A percentile compares a stretch with the other conserved stretches of the same genome.
Evolutionary conservation across 1,140 invertebrate genomes (phyloP).

Genomic region (Trypoxylus dichotomus): DNA sequence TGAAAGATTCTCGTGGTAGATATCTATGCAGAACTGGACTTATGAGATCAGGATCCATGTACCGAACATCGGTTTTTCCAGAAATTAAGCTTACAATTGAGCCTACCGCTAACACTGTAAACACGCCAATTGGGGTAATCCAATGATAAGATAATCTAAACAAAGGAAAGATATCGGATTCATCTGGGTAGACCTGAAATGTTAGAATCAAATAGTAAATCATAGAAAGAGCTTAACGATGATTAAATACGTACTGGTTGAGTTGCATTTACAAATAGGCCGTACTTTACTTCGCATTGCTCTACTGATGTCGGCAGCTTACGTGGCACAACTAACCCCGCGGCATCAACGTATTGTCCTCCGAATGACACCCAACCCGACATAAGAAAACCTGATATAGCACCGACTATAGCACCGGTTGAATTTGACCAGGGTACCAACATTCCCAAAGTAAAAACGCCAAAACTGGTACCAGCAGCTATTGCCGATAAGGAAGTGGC

Average conservation of each 20-base stretch:
- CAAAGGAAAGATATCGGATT: constrained; percentile 64
- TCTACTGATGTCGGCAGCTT: constrained; percentile 53
- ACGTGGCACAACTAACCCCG: constrained; percentile 53
- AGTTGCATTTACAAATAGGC: constrained; percentile 34
- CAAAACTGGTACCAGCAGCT: constrained; percentile 80
- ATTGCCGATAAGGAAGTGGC: constrained; percentile 80
- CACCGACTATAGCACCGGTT: constrained; percentile 63
- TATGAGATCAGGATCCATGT: constrained; percentile 63
- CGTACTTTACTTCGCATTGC: constrained; percentile 46
- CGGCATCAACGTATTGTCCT: constrained; percentile 54
- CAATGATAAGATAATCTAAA: constrained; percentile 76
- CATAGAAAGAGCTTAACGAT: neutral
- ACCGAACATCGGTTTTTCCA: constrained; percentile 60
- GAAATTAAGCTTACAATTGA: constrained; percentile 68
- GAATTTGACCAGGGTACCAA: constrained; percentile 80
- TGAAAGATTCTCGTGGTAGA: constrained; percentile 40
- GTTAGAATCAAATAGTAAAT: neutral
- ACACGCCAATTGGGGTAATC: constrained; percentile 71
- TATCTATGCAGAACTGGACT: constrained; percentile 62
- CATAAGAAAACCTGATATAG: constrained; percentile 59
- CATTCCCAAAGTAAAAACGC: constrained; percentile 85
- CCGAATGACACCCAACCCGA: constrained; percentile 62
- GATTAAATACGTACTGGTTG: neutral
- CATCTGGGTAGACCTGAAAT: constrained; percentile 50
- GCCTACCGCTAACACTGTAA: constrained; percentile 67